Base-by-base conservation (phyloP, 2,888 invertebrate species). In the Lochmaea crataegi region DNA sequence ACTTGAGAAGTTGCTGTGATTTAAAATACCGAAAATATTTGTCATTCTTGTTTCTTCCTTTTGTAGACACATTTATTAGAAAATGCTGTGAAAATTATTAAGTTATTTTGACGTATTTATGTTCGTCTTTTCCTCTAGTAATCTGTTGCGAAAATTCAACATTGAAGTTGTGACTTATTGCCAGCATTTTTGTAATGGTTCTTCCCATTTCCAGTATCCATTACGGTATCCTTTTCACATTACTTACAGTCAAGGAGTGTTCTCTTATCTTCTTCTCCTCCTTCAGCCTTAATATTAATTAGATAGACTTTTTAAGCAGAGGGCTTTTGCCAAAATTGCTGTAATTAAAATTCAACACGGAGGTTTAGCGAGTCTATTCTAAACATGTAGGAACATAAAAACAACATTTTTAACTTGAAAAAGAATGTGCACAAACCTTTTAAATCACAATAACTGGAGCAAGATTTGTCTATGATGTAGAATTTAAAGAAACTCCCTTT, bases 321-420 rank as follows among this genome's bases (percentile, higher is more conserved):
- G 57, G 57, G 66, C 42, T 66, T 7, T 57, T 57, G 56, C 66
- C 56, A 41, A 66, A 66, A 66, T 66, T 66, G 56, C 38, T 38
- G 56, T 66, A 41, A 66, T 66, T 66, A 66, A 66, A 66, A 66
- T 66, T 66, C 66, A 66, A 66, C 66, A 57, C 66, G 41, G 16
- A 66, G 41, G 56, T 66, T 66, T 66, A 14, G 38, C 66, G 38
- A 66, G 32, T 66, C 56, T 66, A 57, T 66, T 66, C 57, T 66
- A 51, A 51, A 51, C 51, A 51, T 51, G 51, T n/a, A 51, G 51
- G 51, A 51, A 51, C n/a, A 51, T 56, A 57, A 66, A 66, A 32
- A 32, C 6, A 32, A 32, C 32, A 32, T 32, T 32, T 32, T 32
- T 32, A 5, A 32, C 32, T 32, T 32, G 32, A 32, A 32, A 32